A percentile compares a stretch with the other conserved stretches of the same genome.
phyloP scores from a whole-genome alignment of 2,888 invertebrate genomes.

The Brenthis ino region DNA sequence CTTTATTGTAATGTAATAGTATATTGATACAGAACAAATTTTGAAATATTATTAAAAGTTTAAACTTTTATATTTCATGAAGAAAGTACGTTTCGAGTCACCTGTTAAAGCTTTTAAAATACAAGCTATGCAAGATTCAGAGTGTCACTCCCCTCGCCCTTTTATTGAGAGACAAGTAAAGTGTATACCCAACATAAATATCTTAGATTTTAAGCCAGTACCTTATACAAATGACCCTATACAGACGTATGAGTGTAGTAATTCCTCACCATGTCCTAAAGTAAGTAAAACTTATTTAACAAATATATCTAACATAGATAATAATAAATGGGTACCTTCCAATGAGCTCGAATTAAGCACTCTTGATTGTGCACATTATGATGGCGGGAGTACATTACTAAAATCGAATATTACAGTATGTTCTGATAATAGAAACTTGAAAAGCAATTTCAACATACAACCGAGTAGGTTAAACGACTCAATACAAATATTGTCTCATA shows the following conservation, averaged over 20 bases:
- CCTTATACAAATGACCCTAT: constrained; percentile 60
- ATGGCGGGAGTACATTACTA: constrained; percentile 36
- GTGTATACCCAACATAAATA: constrained; percentile 45
- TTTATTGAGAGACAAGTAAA: constrained; percentile 55
- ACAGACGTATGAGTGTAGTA: constrained; percentile 62
- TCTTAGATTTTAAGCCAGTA: constrained; percentile 44
- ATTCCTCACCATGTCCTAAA: constrained; percentile 65
- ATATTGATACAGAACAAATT: too few relatives aligned
- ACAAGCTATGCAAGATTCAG: constrained; percentile 59
- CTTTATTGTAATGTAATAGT: too few relatives aligned
- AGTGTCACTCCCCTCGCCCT: constrained; percentile 74
- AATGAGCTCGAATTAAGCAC: constrained; percentile 71
- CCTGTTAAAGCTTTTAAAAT: constrained; percentile 47
- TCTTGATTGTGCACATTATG: constrained; percentile 57
- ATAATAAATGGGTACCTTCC: constrained; percentile 55
- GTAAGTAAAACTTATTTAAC: constrained; percentile 55
- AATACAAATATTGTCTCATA: constrained; percentile 45
- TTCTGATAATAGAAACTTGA: constrained; percentile 1
- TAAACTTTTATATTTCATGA: constrained; percentile 53
- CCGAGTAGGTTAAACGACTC: constrained; percentile 18
- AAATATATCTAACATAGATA: constrained; percentile 39
- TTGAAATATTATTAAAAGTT: not conserved
- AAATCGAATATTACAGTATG: constrained; percentile 38
- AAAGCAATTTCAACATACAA: constrained; percentile 14
- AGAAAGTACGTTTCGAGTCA: constrained; percentile 73